phyloP scores from a whole-genome alignment of 2,797 vertebrate genomes.

The Darevskia mixta region DNA sequence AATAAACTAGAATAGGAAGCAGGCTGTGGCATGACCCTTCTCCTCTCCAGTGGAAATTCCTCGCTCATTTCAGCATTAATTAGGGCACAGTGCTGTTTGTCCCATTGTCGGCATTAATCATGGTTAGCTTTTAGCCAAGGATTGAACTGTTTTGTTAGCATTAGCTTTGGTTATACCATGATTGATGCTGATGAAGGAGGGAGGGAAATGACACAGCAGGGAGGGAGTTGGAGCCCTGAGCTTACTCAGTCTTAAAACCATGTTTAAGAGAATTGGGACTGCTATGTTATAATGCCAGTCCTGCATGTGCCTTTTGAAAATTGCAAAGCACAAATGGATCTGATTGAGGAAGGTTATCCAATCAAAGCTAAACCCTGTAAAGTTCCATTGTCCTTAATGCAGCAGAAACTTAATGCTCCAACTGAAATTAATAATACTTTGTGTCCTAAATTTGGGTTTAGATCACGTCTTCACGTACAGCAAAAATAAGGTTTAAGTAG shows the following conservation, averaged over 20 bases:
- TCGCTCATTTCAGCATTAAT: too few species aligned
- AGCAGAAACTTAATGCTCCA: neutral
- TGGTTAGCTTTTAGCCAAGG: too few species aligned
- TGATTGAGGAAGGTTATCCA: too few species aligned
- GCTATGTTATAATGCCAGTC: neutral
- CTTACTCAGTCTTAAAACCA: neutral
- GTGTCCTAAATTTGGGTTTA: neutral
- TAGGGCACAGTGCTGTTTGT: too few species aligned
- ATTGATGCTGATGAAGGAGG: neutral
- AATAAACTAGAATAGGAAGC: neutral
- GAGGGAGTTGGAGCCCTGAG: too few species aligned
- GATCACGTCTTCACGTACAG: neutral
- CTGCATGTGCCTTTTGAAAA: neutral
- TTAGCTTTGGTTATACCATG: neutral
- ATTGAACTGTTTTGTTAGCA: neutral
- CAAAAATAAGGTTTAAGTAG: neutral
- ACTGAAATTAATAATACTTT: neutral
- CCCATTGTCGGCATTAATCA: too few species aligned
- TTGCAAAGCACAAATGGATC: neutral
- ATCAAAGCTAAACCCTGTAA: neutral
- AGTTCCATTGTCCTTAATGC: neutral
- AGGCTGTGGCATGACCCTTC: too few species aligned
- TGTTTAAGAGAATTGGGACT: neutral
- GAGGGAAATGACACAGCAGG: neutral
- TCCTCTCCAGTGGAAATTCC: too few species aligned